phyloP scores from a whole-genome alignment of 1,140 invertebrate genomes.

The Trypoxylus dichotomus region DNA sequence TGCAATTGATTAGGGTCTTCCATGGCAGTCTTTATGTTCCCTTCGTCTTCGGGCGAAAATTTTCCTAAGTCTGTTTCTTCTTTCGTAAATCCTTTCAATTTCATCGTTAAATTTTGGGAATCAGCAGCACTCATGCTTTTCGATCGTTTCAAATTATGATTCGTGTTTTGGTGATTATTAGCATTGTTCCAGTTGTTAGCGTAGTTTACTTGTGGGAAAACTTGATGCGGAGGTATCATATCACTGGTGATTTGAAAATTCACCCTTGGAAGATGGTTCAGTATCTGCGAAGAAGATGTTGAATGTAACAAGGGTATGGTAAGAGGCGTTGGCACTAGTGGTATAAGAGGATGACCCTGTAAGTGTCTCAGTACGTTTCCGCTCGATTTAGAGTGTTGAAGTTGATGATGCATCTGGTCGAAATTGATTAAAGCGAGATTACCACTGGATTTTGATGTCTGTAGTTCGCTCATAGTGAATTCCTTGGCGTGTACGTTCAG shows the following conservation, averaged over 20 bases:
- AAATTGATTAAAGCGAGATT: conserved; percentile 54
- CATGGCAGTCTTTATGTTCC: conserved; percentile 69
- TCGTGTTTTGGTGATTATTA: conserved; percentile 31
- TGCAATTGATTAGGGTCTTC: conserved; percentile 80
- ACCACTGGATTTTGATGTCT: conserved; percentile 65
- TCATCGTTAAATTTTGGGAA: conserved; percentile 54
- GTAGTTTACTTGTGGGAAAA: conserved; percentile 38
- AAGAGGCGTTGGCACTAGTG: conserved; percentile 47
- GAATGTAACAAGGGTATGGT: conserved; percentile 55
- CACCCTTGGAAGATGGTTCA: conserved; percentile 51
- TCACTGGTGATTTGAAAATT: conserved; percentile 49
- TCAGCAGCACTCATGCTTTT: conserved; percentile 78
- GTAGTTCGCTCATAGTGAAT: conserved; percentile 72
- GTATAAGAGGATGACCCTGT: conserved; percentile 49
- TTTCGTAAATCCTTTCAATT: conserved; percentile 60
- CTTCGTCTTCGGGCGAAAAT: conserved; percentile 72
- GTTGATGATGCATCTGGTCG: conserved; percentile 54
- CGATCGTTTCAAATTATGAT: conserved; percentile 69
- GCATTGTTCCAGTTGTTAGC: conserved; percentile 31
- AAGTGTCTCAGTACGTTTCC: conserved; percentile 60
- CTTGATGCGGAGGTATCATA: conserved; percentile 42
- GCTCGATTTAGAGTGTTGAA: conserved; percentile 65
- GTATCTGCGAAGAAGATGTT: conserved; percentile 45
- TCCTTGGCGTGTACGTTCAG: conserved; percentile 84
- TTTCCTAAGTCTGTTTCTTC: conserved; percentile 69